Base-by-base conservation (phyloP, 2,113 vertebrate genomes). In the Embiotoca jacksoni region DNA sequence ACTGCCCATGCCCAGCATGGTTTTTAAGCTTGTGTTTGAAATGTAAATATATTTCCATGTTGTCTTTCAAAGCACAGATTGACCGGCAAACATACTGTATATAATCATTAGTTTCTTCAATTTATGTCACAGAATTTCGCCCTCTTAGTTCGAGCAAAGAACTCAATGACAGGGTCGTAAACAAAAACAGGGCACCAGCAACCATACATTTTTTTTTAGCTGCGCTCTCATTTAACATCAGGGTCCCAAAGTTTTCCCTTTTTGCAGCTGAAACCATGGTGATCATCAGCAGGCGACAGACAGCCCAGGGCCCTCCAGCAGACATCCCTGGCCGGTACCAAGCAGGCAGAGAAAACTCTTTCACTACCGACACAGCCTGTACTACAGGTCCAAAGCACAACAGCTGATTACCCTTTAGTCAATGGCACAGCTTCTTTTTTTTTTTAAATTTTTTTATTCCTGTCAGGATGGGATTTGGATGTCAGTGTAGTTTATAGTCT, bases 231-330 rank as follows among this genome's bases (percentile, higher is more conserved):
- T 72, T 70, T 35, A 80, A 72, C 57, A 62, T 46, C 2, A 8
- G 49, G 56, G 41, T 70, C 83, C 67, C 49, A 64, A 74, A 85
- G 86, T 90, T 86, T 86, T 83, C 86, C 75, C 78, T 66, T 88
- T 90, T 90, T 68, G 75, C 65, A 75, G 54, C 66, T 58, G 88
- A 90, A 93, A 90, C 90, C 89, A 88, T 91, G 86, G 90, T 61
- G 78, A 90, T 85, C 31, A 69, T 75, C 57, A 81, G 71, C 72
- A 70, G 63, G 66, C 60, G 32, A 71, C 62, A 61, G 39, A 37
- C 33, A 50, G 70, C 60, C 8, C 33, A 67, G 62, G 71, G 75
- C 72, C 83, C 71, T 77, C 54, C 32, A 23, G 62, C 81, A 84
- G 86, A 84, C 78, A 66, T 74, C 83, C n/a, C 83, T 6, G 33